These are phyloP conservation scores for Bryconaethiops microstoma DNA, from an alignment of 2,797 vertebrate genomes.

Conservation along the genomic window DNA sequence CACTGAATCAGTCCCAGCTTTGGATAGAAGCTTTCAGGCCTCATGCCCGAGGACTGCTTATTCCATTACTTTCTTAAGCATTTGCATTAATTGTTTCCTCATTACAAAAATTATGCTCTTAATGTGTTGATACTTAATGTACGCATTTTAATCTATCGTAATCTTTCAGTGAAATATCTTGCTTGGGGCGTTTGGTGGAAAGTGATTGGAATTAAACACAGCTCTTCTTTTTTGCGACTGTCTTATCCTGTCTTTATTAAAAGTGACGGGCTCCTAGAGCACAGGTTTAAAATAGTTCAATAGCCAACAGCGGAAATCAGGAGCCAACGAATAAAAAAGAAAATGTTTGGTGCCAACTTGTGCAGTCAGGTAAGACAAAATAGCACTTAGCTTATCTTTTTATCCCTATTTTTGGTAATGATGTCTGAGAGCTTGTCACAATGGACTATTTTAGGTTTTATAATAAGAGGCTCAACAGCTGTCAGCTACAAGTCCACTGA, in stretches of 20 bases:
- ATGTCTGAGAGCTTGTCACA: constrained; percentile 40
- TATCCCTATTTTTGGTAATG: constrained; percentile 31
- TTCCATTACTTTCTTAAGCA: constrained; percentile 43
- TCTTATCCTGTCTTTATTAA: constrained; percentile 8
- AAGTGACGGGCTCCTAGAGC: not conserved
- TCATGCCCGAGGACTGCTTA: constrained; percentile 12
- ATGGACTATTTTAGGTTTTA: constrained; percentile 47
- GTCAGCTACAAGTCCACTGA: constrained; percentile 44
- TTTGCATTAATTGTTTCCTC: constrained; percentile 27
- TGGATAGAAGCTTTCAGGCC: constrained; percentile 6
- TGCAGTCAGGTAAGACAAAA: constrained; percentile 39
- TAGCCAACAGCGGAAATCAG: constrained; percentile 12
- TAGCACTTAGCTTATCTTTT: constrained; percentile 34
- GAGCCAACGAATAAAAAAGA: constrained; percentile 18
- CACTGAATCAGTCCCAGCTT: constrained; percentile 13
- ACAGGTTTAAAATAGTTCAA: constrained; percentile 33
- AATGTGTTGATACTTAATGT: constrained; percentile 25
- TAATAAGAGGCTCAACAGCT: constrained; percentile 46
- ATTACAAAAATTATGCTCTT: constrained; percentile 28
- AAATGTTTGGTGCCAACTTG: constrained; percentile 15
- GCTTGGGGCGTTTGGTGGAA: constrained; percentile 26
- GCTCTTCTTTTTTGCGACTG: not conserved
- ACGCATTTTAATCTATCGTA: constrained; percentile 27
- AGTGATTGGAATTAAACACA: not conserved
- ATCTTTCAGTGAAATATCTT: constrained; percentile 10